A percentile compares a stretch with the other conserved stretches of the same genome.
Conservation (phyloP, 2,113 vertebrate species). For the Pontoporia blainvillei region DNA sequence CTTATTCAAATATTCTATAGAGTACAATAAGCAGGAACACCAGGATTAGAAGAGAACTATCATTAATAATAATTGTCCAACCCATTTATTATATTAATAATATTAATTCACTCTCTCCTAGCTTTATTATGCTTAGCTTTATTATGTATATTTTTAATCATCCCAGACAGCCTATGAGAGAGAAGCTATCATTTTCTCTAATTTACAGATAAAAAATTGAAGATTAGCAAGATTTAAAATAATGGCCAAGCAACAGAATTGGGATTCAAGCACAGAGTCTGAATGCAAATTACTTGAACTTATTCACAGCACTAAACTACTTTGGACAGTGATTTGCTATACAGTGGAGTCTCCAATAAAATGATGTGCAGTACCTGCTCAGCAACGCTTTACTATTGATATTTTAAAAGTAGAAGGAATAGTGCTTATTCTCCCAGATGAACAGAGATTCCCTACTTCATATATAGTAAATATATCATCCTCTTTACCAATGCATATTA, state of each 20-base stretch:
- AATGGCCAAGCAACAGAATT: not conserved
- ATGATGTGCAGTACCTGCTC: fast-evolving
- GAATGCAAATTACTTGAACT: not conserved
- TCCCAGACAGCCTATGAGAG: not conserved
- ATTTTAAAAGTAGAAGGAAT: not conserved
- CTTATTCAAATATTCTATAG: not conserved
- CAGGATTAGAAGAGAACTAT: not conserved
- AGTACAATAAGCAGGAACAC: not conserved
- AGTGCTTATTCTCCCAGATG: not conserved
- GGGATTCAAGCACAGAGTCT: not conserved
- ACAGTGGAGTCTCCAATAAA: fast-evolving
- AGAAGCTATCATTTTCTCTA: not conserved
- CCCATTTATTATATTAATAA: not conserved
- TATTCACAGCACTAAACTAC: not conserved
- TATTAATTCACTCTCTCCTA: not conserved
- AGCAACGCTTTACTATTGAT: not conserved
- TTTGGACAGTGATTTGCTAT: not conserved
- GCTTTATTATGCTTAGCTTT: not conserved
- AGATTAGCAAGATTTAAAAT: not conserved
- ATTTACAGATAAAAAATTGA: not conserved
- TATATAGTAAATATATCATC: not conserved
- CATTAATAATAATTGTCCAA: not conserved
- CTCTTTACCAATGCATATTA: not conserved
- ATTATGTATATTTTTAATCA: not conserved
- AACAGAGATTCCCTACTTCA: not conserved